Evolutionary conservation across 2,113 vertebrate genomes (phyloP).

Genomic region (Oreotragus oreotragus): DNA sequence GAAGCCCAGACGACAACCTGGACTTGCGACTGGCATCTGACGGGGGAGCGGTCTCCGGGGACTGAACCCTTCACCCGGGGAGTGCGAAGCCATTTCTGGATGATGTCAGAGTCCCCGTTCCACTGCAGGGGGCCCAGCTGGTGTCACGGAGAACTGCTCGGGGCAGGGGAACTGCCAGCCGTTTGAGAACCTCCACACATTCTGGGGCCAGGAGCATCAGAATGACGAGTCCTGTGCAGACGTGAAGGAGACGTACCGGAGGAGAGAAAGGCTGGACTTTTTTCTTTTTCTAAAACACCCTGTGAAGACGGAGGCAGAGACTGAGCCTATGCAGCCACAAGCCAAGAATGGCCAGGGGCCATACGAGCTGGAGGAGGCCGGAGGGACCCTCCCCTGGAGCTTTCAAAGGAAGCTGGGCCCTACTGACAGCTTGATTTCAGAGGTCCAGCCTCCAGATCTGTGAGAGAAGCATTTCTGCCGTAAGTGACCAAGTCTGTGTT

Average conservation of each 20-base stretch:
- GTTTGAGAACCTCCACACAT: neutral
- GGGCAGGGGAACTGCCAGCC: neutral
- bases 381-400: rapidly evolving
- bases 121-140: neutral
- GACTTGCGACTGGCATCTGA: neutral
- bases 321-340: rapidly evolving
- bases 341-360: neutral
- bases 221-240: neutral
- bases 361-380: neutral
- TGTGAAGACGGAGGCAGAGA: neutral
- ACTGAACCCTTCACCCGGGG: neutral
- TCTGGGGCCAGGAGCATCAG: neutral
- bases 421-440: neutral
- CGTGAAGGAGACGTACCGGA: neutral
- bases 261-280: neutral
- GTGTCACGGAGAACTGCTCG: rapidly evolving
- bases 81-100: neutral
- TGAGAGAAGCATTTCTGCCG: rapidly evolving
- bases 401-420: rapidly evolving
- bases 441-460: rapidly evolving
- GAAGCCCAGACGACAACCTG: neutral
- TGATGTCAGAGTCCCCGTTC: neutral
- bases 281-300: neutral
- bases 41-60: neutral
- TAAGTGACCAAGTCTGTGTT: rapidly evolving